Conservation (phyloP, 2,797 vertebrate genomes). For the Peromyscus aztecus region DNA sequence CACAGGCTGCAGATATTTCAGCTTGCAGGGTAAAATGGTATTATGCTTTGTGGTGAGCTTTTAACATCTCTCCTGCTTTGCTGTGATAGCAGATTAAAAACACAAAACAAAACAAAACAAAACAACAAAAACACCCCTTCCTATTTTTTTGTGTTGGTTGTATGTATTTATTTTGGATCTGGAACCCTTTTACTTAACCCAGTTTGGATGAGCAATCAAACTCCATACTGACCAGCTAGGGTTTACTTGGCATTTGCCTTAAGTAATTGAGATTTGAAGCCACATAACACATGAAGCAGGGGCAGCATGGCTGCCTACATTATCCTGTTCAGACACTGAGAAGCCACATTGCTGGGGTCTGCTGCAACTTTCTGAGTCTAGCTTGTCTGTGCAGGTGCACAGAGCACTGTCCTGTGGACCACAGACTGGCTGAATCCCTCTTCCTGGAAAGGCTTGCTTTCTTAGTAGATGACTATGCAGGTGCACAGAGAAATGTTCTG, state of each 20-base stretch:
- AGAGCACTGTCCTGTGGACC: background rate
- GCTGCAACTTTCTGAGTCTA: background rate
- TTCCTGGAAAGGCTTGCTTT: conserved; percentile 3
- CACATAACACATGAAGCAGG: background rate
- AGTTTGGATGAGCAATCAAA: background rate
- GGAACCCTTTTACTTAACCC: background rate
- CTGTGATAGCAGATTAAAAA: conserved; percentile 26
- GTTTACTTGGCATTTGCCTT: background rate
- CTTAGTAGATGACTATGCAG: background rate
- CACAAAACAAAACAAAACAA: background rate
- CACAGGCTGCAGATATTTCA: conserved; percentile 63
- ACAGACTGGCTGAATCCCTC: background rate
- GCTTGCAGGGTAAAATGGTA: conserved; percentile 62
- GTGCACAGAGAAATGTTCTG: background rate
- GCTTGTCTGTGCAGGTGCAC: background rate
- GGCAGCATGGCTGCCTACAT: background rate
- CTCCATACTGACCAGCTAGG: background rate
- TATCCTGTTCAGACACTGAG: background rate
- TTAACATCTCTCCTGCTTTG: conserved; percentile 61
- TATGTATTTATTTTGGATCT: conserved; percentile 26
- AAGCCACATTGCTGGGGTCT: background rate
- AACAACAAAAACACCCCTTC: background rate
- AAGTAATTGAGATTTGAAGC: background rate
- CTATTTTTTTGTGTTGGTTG: background rate
- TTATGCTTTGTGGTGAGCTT: conserved; percentile 37